Conservation (phyloP, 2,888 invertebrate genomes). For the Aleiodes leptofemur region DNA sequence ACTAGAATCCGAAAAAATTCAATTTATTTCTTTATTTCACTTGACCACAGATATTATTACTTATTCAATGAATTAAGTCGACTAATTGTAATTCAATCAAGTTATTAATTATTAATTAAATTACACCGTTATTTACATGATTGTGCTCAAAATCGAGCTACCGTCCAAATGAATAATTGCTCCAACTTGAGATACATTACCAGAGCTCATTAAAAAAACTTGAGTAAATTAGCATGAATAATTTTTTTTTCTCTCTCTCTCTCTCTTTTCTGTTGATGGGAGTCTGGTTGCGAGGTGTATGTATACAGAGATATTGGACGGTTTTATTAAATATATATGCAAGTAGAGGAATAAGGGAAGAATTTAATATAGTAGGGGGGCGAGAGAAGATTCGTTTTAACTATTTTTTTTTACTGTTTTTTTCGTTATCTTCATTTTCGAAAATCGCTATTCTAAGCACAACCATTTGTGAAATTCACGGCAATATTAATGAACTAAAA, state of each 20-base stretch:
- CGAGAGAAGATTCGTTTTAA: not conserved
- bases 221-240: not conserved
- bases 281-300: no score
- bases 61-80: conserved; percentile 20
- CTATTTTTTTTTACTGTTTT: not conserved
- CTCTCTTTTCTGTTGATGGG: not conserved
- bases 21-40: conserved; percentile 21
- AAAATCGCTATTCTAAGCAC: conserved; percentile 42
- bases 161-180: conserved; percentile 9
- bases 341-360: no score
- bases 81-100: conserved; percentile 33
- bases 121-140: conserved; percentile 45
- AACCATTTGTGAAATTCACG: conserved; percentile 41
- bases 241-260: not conserved
- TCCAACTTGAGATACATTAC: not conserved
- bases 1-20: not conserved
- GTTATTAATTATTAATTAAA: conserved; percentile 31
- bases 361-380: no score
- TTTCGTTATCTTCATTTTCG: not conserved
- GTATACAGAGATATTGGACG: conserved; percentile 14
- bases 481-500: conserved; percentile 34
- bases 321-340: conserved; percentile 1
- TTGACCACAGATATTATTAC: conserved; percentile 23
- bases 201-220: not conserved
- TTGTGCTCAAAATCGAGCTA: conserved; percentile 42